Conservation (phyloP, 1,140 invertebrate species). For the Eciton burchellii region DNA sequence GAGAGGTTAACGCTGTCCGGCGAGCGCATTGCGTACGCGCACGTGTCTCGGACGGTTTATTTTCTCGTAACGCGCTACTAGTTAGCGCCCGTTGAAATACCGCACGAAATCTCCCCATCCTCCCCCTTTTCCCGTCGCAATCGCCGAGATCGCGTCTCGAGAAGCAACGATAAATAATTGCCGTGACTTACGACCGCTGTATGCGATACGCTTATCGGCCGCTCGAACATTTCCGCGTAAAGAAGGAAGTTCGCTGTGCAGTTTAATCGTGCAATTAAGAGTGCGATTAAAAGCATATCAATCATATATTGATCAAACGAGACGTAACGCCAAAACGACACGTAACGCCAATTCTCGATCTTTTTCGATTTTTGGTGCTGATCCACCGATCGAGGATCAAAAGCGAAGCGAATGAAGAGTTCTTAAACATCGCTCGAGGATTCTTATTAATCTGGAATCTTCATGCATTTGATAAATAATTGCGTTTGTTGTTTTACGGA, state of each 20-base stretch:
- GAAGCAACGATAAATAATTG: conserved; percentile 43
- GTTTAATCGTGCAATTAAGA: background rate
- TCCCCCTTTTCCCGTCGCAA: too few species aligned
- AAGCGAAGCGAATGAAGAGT: background rate
- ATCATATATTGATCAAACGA: background rate
- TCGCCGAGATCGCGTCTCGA: background rate
- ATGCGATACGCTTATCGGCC: background rate
- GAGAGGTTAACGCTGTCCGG: conserved; percentile 1
- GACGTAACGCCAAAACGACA: background rate
- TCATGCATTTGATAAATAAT: too few species aligned
- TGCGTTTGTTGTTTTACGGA: too few species aligned
- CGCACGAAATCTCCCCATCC: too few species aligned
- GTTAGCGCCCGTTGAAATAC: conserved; percentile 39
- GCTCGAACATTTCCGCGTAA: background rate
- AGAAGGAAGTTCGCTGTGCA: background rate
- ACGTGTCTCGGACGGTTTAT: conserved; percentile 54
- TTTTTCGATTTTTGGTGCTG: background rate
- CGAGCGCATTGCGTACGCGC: background rate
- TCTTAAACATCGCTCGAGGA: background rate
- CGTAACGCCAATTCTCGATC: background rate
- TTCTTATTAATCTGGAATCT: background rate
- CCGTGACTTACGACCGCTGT: background rate
- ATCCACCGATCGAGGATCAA: background rate
- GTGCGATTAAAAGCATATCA: background rate
- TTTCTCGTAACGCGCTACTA: conserved; percentile 29